phyloP scores from a whole-genome alignment of 2,888 invertebrate genomes.

The Sinopyrophorus schimmeli region DNA sequence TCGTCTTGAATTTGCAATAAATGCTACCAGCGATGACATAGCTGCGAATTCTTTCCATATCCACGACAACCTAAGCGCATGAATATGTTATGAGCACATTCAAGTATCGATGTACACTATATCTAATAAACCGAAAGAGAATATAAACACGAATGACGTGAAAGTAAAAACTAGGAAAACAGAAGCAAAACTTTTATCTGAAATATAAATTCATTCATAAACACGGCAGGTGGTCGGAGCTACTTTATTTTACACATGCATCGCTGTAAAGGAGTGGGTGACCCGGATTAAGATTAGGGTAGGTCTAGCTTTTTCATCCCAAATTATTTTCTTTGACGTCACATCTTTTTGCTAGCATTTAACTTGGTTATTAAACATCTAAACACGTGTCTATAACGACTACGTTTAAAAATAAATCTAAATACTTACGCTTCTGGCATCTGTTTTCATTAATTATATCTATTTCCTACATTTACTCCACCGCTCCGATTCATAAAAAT shows the following conservation, averaged over 20 bases:
- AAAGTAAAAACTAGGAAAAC: constrained; percentile 30
- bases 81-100: too few species aligned
- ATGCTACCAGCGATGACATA: too few species aligned
- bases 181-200: constrained; percentile 37
- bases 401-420: too few species aligned
- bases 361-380: constrained; percentile 22
- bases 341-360: constrained; percentile 30
- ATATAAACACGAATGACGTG: constrained; percentile 32
- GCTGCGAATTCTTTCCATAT: too few species aligned
- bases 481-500: too few species aligned
- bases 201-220: constrained; percentile 41
- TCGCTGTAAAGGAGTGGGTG: constrained; percentile 37
- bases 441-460: too few species aligned
- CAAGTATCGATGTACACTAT: too few species aligned
- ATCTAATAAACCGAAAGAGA: constrained; percentile 22
- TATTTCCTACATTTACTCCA: too few species aligned
- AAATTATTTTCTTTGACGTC: constrained; percentile 38
- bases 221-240: constrained; percentile 40
- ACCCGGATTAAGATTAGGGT: constrained; percentile 41
- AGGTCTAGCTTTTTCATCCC: constrained; percentile 38
- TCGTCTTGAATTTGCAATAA: too few species aligned
- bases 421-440: too few species aligned
- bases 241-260: constrained; percentile 39
- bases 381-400: too few species aligned
- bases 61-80: too few species aligned